Conservation (phyloP, 1,140 invertebrate species). For the Chelonus insularis region DNA sequence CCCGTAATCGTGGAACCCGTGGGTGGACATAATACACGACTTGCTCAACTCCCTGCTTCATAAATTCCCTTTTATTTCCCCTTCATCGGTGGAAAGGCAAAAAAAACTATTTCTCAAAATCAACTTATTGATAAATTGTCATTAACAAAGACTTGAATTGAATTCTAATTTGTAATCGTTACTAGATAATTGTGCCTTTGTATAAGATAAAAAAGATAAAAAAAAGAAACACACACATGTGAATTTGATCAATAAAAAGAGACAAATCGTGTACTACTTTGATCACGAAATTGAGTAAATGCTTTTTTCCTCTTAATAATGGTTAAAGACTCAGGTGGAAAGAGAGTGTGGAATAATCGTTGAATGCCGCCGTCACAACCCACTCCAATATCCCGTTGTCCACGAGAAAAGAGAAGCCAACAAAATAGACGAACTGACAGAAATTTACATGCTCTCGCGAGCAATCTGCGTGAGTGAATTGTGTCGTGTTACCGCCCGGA, state of each 20-base stretch:
- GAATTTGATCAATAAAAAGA: not conserved
- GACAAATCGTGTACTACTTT: conserved; percentile 13
- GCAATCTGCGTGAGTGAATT: conserved; percentile 60
- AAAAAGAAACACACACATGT: not conserved
- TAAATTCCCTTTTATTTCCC: not conserved
- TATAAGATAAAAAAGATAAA: not conserved
- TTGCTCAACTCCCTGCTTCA: not conserved
- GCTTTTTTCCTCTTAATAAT: conserved; percentile 41
- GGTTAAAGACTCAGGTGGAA: conserved; percentile 40
- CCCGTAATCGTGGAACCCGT: conserved; percentile 19
- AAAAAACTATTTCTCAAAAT: too few species aligned
- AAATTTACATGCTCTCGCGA: conserved; percentile 57
- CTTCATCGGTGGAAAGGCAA: too few species aligned
- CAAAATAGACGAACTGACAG: conserved; percentile 56
- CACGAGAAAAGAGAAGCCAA: conserved; percentile 33
- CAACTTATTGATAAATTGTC: not conserved
- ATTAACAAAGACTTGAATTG: too few species aligned
- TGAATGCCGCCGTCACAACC: conserved; percentile 31
- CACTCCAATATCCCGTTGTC: not conserved
- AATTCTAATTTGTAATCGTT: too few species aligned
- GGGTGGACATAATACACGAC: conserved; percentile 11
- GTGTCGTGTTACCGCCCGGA: conserved; percentile 59
- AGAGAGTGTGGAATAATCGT: conserved; percentile 51
- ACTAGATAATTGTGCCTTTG: too few species aligned
- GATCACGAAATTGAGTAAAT: conserved; percentile 1